Evolutionary conservation across 2,888 invertebrate species (phyloP), one percentile per base, ranked within the genome.

Genomic region (Tetragonisca angustula): DNA sequence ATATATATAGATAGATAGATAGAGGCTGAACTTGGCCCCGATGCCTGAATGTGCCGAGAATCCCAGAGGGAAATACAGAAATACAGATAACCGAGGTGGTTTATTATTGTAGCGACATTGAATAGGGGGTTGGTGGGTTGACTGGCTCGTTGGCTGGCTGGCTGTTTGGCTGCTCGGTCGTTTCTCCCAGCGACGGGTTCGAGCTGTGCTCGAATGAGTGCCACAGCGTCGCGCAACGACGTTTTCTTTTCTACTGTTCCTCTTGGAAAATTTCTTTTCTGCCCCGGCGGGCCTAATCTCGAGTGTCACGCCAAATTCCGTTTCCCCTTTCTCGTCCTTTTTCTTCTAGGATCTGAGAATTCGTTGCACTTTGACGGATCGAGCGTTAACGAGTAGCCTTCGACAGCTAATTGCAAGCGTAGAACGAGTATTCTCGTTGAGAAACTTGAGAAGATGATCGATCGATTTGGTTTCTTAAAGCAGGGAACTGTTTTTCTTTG

Each of bases 1-100:
- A 27, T 27, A 27, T 27, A 27, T 27, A 27, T 27, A 59, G 32
- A 21, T 49, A 43, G n/a, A 72, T n/a, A 92, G 92, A 92, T 90
- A 92, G 91, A 92, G 92, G 89, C 87, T 94, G 94, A 94, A 94
- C 94, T 94, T 94, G 94, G 94, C 94, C 94, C 92, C 94, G 92
- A 94, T 94, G 92, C 92, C 91, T 91, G 92, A 91, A 91, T 92
- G 92, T 91, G 90, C 91, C 88, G 92, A 90, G 92, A 92, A 92
- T 91, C 92, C 93, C 93, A 89, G 92, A 92, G 94, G 94, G 93
- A 94, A 93, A 93, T 93, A 93, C 92, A 93, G 93, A 94, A 93
- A 93, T 92, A 93, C 92, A 91, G 93, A 94, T 92, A 93, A 92
- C 92, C 90, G 92, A 90, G 92, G 91, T 91, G 93, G 93, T 93